Evolutionary conservation across 2,113 vertebrate species (phyloP), one percentile per base, ranked within the genome.

Genomic region (Sturnus vulgaris): DNA sequence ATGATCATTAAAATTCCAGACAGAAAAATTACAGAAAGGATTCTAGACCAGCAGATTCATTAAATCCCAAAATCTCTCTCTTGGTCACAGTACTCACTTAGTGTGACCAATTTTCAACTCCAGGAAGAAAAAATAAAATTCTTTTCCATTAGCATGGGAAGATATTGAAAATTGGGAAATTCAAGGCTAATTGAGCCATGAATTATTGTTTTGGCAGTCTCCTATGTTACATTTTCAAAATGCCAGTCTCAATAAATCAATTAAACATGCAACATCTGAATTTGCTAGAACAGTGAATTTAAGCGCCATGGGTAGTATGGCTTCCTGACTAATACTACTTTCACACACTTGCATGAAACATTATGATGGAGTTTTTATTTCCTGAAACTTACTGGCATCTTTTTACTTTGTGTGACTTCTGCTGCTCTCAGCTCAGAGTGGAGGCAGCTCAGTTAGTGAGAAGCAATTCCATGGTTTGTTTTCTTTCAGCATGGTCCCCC

Each of bases 121-220:
- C 37, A 27, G 31, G 16, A 87, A 79, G 17, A 33, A 90, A 88
- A 90, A 82, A 9, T 49, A 52, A 92, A 66, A 79, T 68, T 83
- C 24, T 15, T 66, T 59, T 88, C 65, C 20, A 53, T 92, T 93
- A 90, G 11, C 25, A 47, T 13, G 9, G 72, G 44, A 71, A 9
- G 12, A 59, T 40, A 46, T 61, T 76, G 53, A 85, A 75, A 66
- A 86, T 2, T 60, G 10, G 18, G 52, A 59, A 93, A 79, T 20
- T 70, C 44, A 59, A 23, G 21, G 44, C 40, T 76, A 60, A 86
- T n/a, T 69, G 30, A 90, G 4, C 6, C 19, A 69, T 28, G 15
- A 68, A 47, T 76, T 82, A 49, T 50, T 88, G 50, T 82, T 96
- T 86, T 82, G 10, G 7, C 31, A 91, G 18, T 47, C 39, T 69